Base-by-base conservation (phyloP, 2,797 vertebrate species). In the Argyrosomus regius region DNA sequence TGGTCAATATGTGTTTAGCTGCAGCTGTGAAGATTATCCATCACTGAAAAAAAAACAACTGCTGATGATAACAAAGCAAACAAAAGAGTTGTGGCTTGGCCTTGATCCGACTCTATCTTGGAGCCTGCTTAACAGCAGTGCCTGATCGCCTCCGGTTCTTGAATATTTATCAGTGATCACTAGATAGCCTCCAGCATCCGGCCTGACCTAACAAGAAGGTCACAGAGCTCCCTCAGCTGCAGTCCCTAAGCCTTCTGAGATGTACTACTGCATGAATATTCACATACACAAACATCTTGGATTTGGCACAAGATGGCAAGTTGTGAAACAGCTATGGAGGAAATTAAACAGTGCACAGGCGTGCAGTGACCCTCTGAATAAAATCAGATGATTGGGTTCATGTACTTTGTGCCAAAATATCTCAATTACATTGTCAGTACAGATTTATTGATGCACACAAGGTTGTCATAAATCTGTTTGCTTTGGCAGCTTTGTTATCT, bases 161-260 rank as follows among this genome's bases (percentile, higher is more conserved):
- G 82, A 89, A 91, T 91, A 88, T 91, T 81, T 71, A 93, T 90
- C 71, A 87, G 79, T 69, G 85, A 89, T 92, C 65, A 72, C 49
- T 49, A 87, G 85, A 89, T 87, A 87, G 85, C 90, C 79, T 81
- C 80, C 17, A 35, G 86, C 83, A 77, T 82, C 53, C 56, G 72
- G 65, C 59, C 71, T 83, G 87, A 90, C 91, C 90, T 81, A 84
- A 90, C 90, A 89, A 85, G 83, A 91, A 93, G 91, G 92, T 92
- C 90, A 89, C 64, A 13, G 62, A 62, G 78, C 77, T 90, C 87
- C 79, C 79, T 73, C 60, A 39, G 87, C 85, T 57, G 54, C 75
- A 35, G 71, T 64, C 72, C 52, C 54, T 1, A 2, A 58, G 86
- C 61, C 73, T 53, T 65, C 60, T 20, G 79, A 84, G 77, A 75